Evolutionary conservation across 2,888 invertebrate genomes (phyloP), one percentile per base, ranked within the genome.

Genomic region (Eristalis tenax): DNA sequence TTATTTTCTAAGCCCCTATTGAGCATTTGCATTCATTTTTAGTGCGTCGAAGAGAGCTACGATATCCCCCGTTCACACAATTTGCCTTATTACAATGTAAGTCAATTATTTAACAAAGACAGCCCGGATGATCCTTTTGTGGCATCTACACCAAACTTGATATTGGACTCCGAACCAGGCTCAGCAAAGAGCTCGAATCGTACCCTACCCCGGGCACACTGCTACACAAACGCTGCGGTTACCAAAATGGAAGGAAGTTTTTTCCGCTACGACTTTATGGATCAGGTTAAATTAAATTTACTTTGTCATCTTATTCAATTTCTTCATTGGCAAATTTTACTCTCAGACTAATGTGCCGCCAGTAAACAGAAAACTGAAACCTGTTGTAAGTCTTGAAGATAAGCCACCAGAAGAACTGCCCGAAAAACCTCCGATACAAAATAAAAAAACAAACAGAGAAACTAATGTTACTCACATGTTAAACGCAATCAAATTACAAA

Each of bases 291-390:
- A 35, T 68, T 13, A 18, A 23, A 1, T 4, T 32, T n/a, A 56
- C 26, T 56, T 2, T 43, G 13, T 2, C 4, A 8, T 10, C 18
- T 43, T 38, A 38, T 18, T 66, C 26, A 66, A 63, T 63, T 32
- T 56, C 4, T 43, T 43, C 18, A 32, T 32, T 32, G 32, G 1
- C 32, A 13, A 8, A 10, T 32, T 57, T 18, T 59, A n/a, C n/a
- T 50, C 23, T 28, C 28, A 90, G 89, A 56, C 89, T 40, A 91
- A 91, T 82, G 90, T 97, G 59, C 97, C 97, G 15, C 95, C 95
- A 43, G 97, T 98, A 32, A 96, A 98, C 91, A 94, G 98, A 70
- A 96, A 96, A 61, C 93, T 97, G 56, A 98, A 98, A 92, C 98
- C 98, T 3, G 93, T 92, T 89, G 86, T 89, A 0, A 90, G 83